Evolutionary conservation across 2,797 vertebrate genomes (phyloP), one percentile per base, ranked within the genome.

Genomic region (Falco cherrug): DNA sequence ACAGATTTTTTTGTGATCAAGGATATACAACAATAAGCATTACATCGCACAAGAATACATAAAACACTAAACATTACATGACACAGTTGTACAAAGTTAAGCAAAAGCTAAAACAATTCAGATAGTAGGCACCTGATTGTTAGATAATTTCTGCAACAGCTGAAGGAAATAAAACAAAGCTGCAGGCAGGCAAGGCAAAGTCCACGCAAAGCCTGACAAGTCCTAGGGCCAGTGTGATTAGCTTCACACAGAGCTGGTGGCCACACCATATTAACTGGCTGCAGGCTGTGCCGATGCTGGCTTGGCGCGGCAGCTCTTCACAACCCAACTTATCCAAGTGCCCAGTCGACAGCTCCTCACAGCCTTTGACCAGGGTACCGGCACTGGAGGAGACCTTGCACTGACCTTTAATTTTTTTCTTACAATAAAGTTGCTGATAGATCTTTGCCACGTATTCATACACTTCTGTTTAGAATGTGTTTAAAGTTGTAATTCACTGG

Each of bases 321-420:
- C 51, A 47, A 25, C 11, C 13, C 50, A 54, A 4, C 19, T 60
- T 35, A 31, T 5, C 12, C 12, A 33, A 14, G 21, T 15, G 21
- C 33, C 28, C 28, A 6, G 25, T 22, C 7, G 4, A 24, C 45
- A 48, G 29, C 7, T 0, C 29, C 41, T 69, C 29, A 6, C 26
- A 70, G 67, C 18, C 57, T 60, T 78, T 48, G 25, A 56, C 31
- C 17, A 50, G 29, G 8, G 22, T 43, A 48, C 8, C 5, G 22
- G 28, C 1, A 0, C 0, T 59, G 47, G 41, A 51, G 48, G 59
- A 75, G 39, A 63, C 54, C 43, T 83, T 5, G 0, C 7, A 3
- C 16, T 50, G 39, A 75, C 73, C 59, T 80, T 76, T 67, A 50
- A 50, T 68, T 88, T 82, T 57, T 2, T 1, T 47, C 60, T 91